These are phyloP conservation scores for Pollenia labialis DNA, from an alignment of 2,888 invertebrate species.

Conservation along the genomic window DNA sequence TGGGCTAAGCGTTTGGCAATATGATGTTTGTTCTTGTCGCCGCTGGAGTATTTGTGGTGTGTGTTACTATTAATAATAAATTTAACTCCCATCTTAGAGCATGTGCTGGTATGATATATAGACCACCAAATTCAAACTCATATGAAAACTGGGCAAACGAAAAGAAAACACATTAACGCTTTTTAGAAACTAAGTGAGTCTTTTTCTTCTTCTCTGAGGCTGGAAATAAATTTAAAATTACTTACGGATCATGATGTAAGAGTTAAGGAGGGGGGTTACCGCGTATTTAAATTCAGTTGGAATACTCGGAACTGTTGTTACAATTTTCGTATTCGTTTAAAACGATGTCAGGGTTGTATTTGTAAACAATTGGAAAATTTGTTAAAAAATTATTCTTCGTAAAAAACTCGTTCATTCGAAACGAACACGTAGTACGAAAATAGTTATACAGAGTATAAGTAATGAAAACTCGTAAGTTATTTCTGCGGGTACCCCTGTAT, in stretches of 20 bases:
- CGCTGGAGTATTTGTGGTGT: constrained; percentile 35
- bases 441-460: too few relatives aligned
- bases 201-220: constrained; percentile 6
- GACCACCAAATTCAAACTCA: constrained; percentile 24
- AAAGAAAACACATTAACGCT: constrained; percentile 28
- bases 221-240: not conserved
- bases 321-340: too few relatives aligned
- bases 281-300: too few relatives aligned
- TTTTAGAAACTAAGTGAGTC: constrained; percentile 21
- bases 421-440: too few relatives aligned
- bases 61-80: constrained; percentile 43
- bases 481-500: too few relatives aligned
- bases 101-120: constrained; percentile 33
- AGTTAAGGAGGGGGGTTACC: too few relatives aligned
- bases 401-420: too few relatives aligned
- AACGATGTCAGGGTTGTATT: too few relatives aligned
- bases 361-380: too few relatives aligned
- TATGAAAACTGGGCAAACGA: constrained; percentile 12
- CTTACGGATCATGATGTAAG: constrained; percentile 3
- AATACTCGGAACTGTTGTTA: too few relatives aligned
- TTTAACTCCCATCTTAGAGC: constrained; percentile 35
- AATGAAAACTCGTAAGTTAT: too few relatives aligned
- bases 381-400: too few relatives aligned
- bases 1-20: constrained; percentile 6
- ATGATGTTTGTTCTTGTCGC: constrained; percentile 37